These are phyloP conservation scores for Girardia tigrina DNA, from an alignment of 2,888 invertebrate species.

Conservation along the genomic window DNA sequence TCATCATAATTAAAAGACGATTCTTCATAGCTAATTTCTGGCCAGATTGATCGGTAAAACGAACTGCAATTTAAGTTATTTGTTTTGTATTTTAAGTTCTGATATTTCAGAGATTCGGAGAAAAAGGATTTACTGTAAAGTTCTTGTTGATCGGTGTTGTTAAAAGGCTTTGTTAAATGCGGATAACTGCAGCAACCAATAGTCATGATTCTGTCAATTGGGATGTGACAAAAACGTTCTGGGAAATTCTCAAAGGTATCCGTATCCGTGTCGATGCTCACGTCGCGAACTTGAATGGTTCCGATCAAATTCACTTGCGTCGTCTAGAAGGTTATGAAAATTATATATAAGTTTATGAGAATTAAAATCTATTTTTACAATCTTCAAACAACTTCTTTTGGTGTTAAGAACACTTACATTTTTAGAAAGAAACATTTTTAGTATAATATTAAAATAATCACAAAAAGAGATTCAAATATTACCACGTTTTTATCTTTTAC, in stretches of 20 bases:
- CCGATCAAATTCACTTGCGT: neutral
- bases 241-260: neutral
- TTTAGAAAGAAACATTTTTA: too few relatives aligned
- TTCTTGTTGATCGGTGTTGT: neutral
- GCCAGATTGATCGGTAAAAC: neutral
- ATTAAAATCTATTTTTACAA: too few relatives aligned
- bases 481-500: too few relatives aligned
- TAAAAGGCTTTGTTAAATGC: neutral
- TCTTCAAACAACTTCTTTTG: too few relatives aligned
- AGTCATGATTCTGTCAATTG: constrained; percentile 3
- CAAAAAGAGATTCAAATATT: too few relatives aligned
- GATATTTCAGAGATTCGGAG: neutral
- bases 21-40: neutral
- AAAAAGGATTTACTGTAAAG: neutral
- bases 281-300: neutral
- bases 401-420: too few relatives aligned
- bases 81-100: neutral
- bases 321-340: too few relatives aligned
- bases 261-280: neutral
- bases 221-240: neutral
- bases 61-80: neutral
- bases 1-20: neutral
- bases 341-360: too few relatives aligned
- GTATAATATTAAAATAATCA: too few relatives aligned
- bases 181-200: neutral